A percentile compares a stretch with the other conserved stretches of the same genome.
These are phyloP conservation scores for Phyllostomus discolor DNA, from an alignment of 2,113 vertebrate species.

Conservation along the genomic window DNA sequence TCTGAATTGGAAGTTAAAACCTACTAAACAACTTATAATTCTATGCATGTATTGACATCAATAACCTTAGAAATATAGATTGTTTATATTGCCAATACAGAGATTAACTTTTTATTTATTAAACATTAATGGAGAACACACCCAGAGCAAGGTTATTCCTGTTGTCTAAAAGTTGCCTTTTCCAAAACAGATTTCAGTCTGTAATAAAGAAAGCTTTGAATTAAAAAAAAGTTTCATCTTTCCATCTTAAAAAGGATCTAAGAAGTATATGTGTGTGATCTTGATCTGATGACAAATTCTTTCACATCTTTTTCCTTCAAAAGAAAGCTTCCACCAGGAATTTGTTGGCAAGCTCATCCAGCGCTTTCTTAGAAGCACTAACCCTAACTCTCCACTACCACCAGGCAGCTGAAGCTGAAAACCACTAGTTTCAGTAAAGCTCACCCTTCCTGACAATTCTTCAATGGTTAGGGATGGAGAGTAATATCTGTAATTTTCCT, in stretches of 20 bases:
- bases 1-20: slow-evolving; percentile 4
- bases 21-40: background rate
- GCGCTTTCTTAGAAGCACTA: background rate
- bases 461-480: background rate
- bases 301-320: background rate
- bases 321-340: background rate
- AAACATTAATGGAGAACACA: background rate
- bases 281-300: background rate
- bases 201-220: background rate
- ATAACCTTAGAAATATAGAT: background rate
- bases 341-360: background rate
- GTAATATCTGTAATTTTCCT: background rate
- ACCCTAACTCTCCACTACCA: background rate
- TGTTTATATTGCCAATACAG: background rate
- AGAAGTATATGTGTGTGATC: background rate
- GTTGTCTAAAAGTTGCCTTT: background rate
- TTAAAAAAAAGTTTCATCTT: background rate
- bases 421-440: background rate
- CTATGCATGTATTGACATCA: background rate
- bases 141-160: background rate
- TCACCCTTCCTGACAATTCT: background rate
- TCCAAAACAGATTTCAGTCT: background rate
- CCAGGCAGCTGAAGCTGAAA: background rate
- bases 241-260: background rate
- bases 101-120: background rate